phyloP scores from a whole-genome alignment of 1,140 invertebrate genomes.

The Hypsibius dujardini region DNA sequence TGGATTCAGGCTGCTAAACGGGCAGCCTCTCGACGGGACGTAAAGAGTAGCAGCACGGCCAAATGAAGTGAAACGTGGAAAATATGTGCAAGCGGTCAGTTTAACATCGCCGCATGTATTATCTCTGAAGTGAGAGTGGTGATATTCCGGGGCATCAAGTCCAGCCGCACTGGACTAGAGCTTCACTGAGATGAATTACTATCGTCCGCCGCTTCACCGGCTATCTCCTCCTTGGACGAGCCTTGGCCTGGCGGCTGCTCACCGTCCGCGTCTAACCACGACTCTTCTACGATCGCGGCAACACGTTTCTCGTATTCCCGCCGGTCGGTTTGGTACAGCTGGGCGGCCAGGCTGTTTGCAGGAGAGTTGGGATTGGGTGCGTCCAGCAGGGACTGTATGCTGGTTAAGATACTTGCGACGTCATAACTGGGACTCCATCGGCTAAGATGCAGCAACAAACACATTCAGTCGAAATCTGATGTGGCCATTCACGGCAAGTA shows the following conservation, averaged over 20 bases:
- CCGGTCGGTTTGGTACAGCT: conserved; percentile 83
- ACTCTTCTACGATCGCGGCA: conserved; percentile 86
- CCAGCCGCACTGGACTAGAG: too few species aligned
- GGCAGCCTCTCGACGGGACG: too few species aligned
- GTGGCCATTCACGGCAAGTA: too few species aligned
- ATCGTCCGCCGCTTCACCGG: background rate
- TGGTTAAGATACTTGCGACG: conserved; percentile 93
- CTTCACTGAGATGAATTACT: too few species aligned
- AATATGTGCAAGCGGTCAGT: too few species aligned
- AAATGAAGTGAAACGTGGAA: too few species aligned
- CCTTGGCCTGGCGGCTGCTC: background rate
- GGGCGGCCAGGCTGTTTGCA: conserved; percentile 83
- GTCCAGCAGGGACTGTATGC: conserved; percentile 72
- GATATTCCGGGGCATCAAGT: too few species aligned
- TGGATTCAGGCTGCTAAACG: too few species aligned
- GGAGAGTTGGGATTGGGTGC: conserved; percentile 91
- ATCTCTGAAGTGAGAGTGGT: too few species aligned
- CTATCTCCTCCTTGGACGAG: background rate
- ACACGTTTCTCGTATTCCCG: conserved; percentile 90
- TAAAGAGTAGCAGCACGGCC: too few species aligned
- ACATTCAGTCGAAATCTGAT: too few species aligned
- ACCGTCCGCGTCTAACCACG: conserved; percentile 45
- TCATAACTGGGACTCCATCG: conserved; percentile 99
- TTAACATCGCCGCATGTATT: too few species aligned
- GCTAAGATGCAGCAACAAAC: conserved; percentile 50